These are phyloP conservation scores for Adelognathus sp. DNA, from an alignment of 2,888 invertebrate genomes.

Conservation along the genomic window DNA sequence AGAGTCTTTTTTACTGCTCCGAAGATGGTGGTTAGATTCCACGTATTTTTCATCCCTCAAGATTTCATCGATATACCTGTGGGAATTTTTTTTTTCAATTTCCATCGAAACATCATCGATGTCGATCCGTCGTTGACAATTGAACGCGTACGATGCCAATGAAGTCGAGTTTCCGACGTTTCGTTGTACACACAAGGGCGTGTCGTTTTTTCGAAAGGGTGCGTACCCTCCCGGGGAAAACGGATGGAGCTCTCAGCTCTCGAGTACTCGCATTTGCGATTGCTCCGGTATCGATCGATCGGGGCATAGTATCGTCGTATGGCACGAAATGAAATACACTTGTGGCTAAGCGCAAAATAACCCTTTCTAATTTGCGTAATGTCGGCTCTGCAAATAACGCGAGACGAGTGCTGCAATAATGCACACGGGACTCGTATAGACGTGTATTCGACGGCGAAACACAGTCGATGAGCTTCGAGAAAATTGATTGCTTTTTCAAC, in stretches of 20 bases:
- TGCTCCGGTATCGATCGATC: slow-evolving; percentile 59
- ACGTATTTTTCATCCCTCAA: not conserved
- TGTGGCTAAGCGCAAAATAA: slow-evolving; percentile 32
- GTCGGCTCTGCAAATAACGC: slow-evolving; percentile 40
- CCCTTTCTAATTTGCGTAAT: slow-evolving; percentile 16
- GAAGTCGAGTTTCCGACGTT: not conserved
- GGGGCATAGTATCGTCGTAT: slow-evolving; percentile 12
- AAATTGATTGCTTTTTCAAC: too few species aligned
- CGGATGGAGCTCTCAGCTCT: slow-evolving; percentile 1
- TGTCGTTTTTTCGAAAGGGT: slow-evolving; percentile 16
- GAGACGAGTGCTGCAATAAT: slow-evolving; percentile 43
- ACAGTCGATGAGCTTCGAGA: too few species aligned
- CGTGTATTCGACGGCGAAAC: not conserved
- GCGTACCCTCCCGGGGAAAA: slow-evolving; percentile 38
- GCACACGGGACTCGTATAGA: not conserved
- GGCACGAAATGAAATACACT: slow-evolving; percentile 40
- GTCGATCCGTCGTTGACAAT: slow-evolving; percentile 1
- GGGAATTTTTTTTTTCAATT: not conserved
- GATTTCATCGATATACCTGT: not conserved
- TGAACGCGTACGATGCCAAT: slow-evolving; percentile 32
- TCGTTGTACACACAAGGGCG: slow-evolving; percentile 2
- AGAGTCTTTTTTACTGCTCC: too few species aligned
- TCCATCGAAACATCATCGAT: not conserved
- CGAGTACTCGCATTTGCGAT: slow-evolving; percentile 58
- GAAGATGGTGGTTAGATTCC: too few species aligned